Conservation (phyloP, 2,113 vertebrate species). For the Ochotona princeps region DNA sequence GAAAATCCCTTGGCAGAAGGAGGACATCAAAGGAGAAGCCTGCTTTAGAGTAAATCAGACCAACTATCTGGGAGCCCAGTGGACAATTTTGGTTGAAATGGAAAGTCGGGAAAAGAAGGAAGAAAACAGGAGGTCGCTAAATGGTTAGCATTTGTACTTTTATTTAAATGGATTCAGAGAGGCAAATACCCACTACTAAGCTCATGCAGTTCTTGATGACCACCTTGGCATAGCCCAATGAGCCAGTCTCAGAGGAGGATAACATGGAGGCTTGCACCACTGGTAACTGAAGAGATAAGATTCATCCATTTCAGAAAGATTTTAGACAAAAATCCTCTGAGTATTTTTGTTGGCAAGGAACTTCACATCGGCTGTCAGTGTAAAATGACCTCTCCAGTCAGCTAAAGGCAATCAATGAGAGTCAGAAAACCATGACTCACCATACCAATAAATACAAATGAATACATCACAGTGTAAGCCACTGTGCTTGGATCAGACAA, state of each 20-base stretch:
- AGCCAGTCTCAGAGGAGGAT: not conserved
- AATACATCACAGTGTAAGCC: not conserved
- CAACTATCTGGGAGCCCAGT: not conserved
- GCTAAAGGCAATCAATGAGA: constrained; percentile 20
- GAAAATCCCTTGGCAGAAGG: constrained; percentile 24
- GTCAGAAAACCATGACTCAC: not conserved
- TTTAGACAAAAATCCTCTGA: constrained; percentile 30
- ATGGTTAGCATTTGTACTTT: constrained; percentile 7
- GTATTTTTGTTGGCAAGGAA: constrained; percentile 50
- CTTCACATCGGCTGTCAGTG: not conserved
- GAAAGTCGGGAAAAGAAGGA: not conserved
- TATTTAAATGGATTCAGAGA: not conserved
- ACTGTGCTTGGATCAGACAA: not conserved
- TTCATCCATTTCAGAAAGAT: constrained; percentile 47
- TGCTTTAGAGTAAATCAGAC: not conserved
- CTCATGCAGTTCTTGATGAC: not conserved
- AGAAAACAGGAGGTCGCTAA: constrained; percentile 16
- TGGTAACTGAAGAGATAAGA: constrained; percentile 13
- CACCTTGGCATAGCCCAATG: not conserved
- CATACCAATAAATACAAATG: constrained; percentile 2
- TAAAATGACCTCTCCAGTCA: not conserved
- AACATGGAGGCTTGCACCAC: not conserved
- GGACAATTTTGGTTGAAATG: constrained; percentile 34
- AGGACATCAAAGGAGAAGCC: not conserved
- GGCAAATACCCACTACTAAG: not conserved